A percentile compares a stretch with the other conserved stretches of the same genome.
phyloP scores from a whole-genome alignment of 2,888 invertebrate species.

The Cylloceria caligata region DNA sequence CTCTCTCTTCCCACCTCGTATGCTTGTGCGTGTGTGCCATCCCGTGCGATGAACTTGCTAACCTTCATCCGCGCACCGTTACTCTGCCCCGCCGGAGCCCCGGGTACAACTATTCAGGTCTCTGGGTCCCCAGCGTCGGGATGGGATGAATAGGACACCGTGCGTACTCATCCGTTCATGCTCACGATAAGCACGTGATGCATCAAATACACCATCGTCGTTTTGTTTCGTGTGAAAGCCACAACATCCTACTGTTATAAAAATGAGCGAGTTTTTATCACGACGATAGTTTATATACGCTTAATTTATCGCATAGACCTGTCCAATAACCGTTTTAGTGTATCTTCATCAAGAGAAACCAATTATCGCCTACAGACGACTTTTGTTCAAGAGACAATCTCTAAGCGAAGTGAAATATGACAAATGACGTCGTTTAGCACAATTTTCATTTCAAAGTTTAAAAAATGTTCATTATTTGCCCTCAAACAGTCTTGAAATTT shows the following conservation, averaged over 20 bases:
- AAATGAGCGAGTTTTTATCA: conserved; percentile 40
- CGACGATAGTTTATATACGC: conserved; percentile 17
- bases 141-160: conserved; percentile 70
- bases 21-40: no score
- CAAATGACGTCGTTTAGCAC: not conserved
- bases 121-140: conserved; percentile 81
- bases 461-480: no score
- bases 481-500: no score
- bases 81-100: conserved; percentile 82
- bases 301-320: conserved; percentile 26
- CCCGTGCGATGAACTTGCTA: conserved; percentile 75
- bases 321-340: conserved; percentile 15
- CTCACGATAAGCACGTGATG: no score
- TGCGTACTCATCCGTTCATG: conserved; percentile 48
- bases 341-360: not conserved
- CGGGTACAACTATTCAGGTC: conserved; percentile 83
- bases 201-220: conserved; percentile 64
- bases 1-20: conserved; percentile 37
- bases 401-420: not conserved
- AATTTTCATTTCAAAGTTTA: not conserved
- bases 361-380: not conserved
- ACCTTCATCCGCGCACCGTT: conserved; percentile 84
- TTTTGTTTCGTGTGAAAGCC: conserved; percentile 67
- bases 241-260: conserved; percentile 43
- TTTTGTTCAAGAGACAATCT: not conserved